Conservation (phyloP, 2,113 vertebrate species). For the Neoarius graeffei region DNA sequence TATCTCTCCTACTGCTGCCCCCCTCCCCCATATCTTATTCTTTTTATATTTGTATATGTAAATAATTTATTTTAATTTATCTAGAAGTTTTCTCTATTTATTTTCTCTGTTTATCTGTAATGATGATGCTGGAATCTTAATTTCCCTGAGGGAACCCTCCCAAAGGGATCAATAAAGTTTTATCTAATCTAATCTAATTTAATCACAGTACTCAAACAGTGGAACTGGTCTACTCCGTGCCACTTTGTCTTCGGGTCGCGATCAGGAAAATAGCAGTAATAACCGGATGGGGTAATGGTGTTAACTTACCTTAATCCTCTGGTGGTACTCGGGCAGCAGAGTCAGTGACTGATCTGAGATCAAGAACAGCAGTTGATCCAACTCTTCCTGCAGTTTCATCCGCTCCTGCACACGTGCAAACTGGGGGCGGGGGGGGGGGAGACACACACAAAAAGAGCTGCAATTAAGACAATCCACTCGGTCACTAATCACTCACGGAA, state of each 20-base stretch:
- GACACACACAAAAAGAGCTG: background rate
- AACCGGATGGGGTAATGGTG: background rate
- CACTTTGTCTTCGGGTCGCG: background rate
- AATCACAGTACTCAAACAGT: background rate
- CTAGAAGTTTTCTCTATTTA: no score
- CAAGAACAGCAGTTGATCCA: conserved; percentile 81
- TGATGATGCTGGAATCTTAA: no score
- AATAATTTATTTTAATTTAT: no score
- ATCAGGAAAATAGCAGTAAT: background rate
- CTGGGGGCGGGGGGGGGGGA: no score
- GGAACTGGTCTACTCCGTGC: background rate
- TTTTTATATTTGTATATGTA: no score
- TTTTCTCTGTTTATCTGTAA: no score
- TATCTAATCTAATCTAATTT: no score
- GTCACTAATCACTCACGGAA: background rate
- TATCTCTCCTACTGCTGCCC: no score
- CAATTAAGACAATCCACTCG: background rate
- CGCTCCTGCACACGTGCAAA: conserved; percentile 77
- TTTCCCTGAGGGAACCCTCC: no score
- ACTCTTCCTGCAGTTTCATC: conserved; percentile 79
- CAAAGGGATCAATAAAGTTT: no score
- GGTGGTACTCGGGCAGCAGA: conserved; percentile 86
- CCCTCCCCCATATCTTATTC: no score
- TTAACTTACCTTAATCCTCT: conserved; percentile 82
- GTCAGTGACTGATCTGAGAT: conserved; percentile 84